These are phyloP conservation scores for Protodeltote pygarga DNA, from an alignment of 2,888 invertebrate genomes.

Conservation along the genomic window DNA sequence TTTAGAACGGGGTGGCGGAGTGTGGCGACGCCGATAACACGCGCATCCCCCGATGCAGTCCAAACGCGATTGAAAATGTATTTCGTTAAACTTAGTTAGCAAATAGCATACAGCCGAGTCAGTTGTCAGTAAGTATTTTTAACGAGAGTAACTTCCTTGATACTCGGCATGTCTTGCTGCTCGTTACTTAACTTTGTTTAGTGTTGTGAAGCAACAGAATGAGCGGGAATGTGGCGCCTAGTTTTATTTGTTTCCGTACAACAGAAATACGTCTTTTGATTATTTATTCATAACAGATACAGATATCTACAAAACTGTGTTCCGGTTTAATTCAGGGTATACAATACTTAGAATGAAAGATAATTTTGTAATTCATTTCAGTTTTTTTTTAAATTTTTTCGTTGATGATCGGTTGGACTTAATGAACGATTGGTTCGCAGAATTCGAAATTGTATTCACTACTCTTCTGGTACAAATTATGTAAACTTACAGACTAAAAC, in stretches of 20 bases:
- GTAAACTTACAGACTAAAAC: too few species aligned
- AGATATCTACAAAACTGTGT: too few species aligned
- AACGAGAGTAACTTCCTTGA: slow-evolving; percentile 39
- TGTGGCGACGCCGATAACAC: slow-evolving; percentile 53
- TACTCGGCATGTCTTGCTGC: slow-evolving; percentile 20
- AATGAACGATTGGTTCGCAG: too few species aligned
- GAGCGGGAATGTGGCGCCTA: slow-evolving; percentile 23
- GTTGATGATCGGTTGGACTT: too few species aligned
- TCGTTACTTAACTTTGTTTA: slow-evolving; percentile 38
- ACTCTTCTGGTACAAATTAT: too few species aligned
- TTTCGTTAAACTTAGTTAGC: slow-evolving; percentile 42
- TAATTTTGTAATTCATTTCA: too few species aligned
- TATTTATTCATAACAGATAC: too few species aligned
- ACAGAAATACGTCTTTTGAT: too few species aligned
- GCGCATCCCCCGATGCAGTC: slow-evolving; percentile 40
- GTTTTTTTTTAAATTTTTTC: too few species aligned
- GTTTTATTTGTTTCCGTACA: slow-evolving; percentile 24
- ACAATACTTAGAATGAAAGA: too few species aligned
- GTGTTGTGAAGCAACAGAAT: slow-evolving; percentile 14
- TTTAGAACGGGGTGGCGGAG: slow-evolving; percentile 34
- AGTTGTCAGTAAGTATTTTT: slow-evolving; percentile 44
- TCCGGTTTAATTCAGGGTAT: too few species aligned
- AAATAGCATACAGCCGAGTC: slow-evolving; percentile 24
- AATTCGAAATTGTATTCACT: slow-evolving; percentile 26
- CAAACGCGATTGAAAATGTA: slow-evolving; percentile 24